phyloP scores from a whole-genome alignment of 2,888 invertebrate species.

The Heliconius hortense region DNA sequence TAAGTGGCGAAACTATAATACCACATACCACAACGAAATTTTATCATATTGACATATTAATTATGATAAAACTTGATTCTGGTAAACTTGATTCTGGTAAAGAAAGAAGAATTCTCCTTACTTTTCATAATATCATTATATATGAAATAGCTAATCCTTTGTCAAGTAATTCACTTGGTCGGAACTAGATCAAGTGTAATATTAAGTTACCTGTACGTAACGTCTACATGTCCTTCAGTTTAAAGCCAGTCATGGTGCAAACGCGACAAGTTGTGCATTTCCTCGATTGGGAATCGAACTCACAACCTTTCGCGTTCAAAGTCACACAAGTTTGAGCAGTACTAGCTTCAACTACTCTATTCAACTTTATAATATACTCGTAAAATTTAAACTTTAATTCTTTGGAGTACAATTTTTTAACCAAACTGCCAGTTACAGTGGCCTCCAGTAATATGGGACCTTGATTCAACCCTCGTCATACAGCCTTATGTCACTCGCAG shows the following conservation, averaged over 20 bases:
- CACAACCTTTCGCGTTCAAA: background rate
- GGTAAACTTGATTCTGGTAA: no score
- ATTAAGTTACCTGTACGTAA: no score
- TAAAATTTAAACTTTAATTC: slow-evolving; percentile 6
- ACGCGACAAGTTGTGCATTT: no score
- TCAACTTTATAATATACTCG: background rate
- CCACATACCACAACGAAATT: no score
- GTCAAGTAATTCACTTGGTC: slow-evolving; percentile 5
- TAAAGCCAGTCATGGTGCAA: no score
- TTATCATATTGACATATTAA: no score
- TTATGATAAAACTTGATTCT: no score
- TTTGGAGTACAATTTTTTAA: background rate
- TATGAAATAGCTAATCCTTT: slow-evolving; percentile 9
- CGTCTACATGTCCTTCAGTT: no score
- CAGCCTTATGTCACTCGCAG: slow-evolving; percentile 17
- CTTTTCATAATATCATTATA: background rate
- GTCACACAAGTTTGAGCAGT: background rate
- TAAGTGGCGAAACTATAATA: no score
- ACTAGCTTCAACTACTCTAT: no score
- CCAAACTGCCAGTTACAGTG: slow-evolving; percentile 8
- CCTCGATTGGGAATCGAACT: no score
- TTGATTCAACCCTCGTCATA: slow-evolving; percentile 17
- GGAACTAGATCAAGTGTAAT: slow-evolving; percentile 1
- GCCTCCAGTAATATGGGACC: slow-evolving; percentile 1
- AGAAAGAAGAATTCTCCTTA: no score